phyloP scores from a whole-genome alignment of 1,140 invertebrate genomes.

The Drosophila cardini region DNA sequence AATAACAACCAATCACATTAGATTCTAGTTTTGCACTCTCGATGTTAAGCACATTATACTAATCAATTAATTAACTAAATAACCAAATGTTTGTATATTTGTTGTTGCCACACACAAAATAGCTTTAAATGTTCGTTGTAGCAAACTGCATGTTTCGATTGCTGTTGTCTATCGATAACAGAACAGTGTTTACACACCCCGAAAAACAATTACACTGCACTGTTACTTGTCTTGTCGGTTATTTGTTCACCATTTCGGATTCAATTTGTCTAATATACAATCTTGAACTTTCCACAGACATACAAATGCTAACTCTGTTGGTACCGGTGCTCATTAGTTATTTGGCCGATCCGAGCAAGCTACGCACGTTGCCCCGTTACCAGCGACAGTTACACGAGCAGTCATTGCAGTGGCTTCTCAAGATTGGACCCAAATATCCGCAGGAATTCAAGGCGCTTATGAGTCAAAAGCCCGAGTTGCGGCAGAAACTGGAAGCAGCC shows the following conservation, averaged over 20 bases:
- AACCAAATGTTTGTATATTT: slow-evolving; percentile 18
- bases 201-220: background rate
- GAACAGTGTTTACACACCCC: background rate
- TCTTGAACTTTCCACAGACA: slow-evolving; percentile 87
- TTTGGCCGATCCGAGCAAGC: slow-evolving; percentile 89
- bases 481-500: slow-evolving; percentile 93
- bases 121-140: slow-evolving; percentile 68
- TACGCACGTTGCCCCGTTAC: slow-evolving; percentile 88
- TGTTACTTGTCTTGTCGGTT: slow-evolving; percentile 8
- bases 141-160: slow-evolving; percentile 38
- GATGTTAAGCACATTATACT: slow-evolving; percentile 22
- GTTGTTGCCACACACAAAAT: slow-evolving; percentile 27
- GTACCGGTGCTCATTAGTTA: slow-evolving; percentile 95
- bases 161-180: slow-evolving; percentile 31
- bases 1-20: slow-evolving; percentile 40
- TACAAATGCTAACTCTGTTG: slow-evolving; percentile 94
- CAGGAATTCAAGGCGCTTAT: slow-evolving; percentile 97
- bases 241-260: background rate
- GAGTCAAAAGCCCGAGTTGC: slow-evolving; percentile 91
- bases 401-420: slow-evolving; percentile 94
- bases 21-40: slow-evolving; percentile 46
- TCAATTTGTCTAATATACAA: background rate
- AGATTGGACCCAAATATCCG: slow-evolving; percentile 95
- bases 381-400: slow-evolving; percentile 92
- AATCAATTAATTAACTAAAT: background rate